phyloP scores from a whole-genome alignment of 92 coral and sea anemone species.

The Ricordea florida region DNA sequence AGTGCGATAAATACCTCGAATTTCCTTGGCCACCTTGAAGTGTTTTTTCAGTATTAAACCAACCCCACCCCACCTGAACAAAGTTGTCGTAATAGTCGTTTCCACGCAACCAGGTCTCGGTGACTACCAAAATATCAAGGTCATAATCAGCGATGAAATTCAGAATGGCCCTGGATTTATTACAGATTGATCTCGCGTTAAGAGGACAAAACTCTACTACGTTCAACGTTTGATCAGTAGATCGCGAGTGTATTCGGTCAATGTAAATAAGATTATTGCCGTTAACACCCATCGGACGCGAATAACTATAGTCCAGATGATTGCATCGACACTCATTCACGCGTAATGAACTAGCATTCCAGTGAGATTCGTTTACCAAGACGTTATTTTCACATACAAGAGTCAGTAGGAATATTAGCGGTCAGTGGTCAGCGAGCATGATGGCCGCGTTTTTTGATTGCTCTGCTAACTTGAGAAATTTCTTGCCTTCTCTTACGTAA shows the following conservation, averaged over 20 bases:
- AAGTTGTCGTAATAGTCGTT: not conserved
- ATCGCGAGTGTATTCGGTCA: not conserved
- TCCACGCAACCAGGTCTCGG: not conserved
- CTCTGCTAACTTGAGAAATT: too few relatives aligned
- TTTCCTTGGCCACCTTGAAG: not conserved
- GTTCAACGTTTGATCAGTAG: not conserved
- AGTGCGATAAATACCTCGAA: not conserved
- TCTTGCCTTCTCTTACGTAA: too few relatives aligned
- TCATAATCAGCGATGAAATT: not conserved
- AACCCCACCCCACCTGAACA: not conserved
- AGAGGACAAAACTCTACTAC: not conserved
- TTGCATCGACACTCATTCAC: not conserved
- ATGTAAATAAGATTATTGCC: not conserved
- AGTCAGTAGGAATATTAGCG: too few relatives aligned
- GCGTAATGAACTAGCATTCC: not conserved
- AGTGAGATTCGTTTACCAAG: too few relatives aligned
- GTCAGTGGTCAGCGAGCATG: too few relatives aligned
- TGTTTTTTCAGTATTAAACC: not conserved
- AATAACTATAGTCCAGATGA: not conserved
- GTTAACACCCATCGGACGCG: constrained; percentile 6
- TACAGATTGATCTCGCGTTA: constrained; percentile 2
- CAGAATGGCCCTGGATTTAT: not conserved
- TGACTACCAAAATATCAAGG: not conserved
- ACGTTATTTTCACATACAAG: too few relatives aligned
- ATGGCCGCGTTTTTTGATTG: too few relatives aligned